A percentile compares a stretch with the other conserved stretches of the same genome.
Conservation (phyloP, 2,797 vertebrate genomes). For the Tangara arthus region DNA sequence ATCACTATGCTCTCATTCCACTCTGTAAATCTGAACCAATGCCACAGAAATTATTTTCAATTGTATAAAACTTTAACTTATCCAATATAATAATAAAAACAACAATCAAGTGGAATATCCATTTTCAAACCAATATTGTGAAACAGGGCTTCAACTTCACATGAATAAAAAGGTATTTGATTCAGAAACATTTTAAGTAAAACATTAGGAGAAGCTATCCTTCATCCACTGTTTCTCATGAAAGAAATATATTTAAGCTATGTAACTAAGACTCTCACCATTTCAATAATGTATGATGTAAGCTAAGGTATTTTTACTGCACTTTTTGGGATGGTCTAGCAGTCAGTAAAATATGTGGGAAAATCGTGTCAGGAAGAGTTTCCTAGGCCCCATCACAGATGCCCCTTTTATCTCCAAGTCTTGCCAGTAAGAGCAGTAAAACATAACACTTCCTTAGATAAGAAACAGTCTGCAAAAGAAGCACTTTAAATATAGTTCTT, state of each 20-base stretch:
- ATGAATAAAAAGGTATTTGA: neutral
- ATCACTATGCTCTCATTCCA: neutral
- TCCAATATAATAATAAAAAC: neutral
- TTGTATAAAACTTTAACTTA: neutral
- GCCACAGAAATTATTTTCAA: neutral
- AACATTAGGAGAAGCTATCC: neutral
- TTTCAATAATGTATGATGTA: neutral
- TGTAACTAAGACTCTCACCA: constrained; percentile 20
- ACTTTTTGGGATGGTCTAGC: constrained; percentile 54
- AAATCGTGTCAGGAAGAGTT: constrained; percentile 78
- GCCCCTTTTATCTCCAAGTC: constrained; percentile 78
- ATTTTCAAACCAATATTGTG: neutral
- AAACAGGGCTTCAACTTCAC: neutral
- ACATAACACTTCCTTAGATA: constrained; percentile 78
- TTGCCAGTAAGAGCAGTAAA: constrained; percentile 79
- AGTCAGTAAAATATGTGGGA: constrained; percentile 82
- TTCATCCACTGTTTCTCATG: constrained; percentile 12
- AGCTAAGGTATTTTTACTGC: neutral
- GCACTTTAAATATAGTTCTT: constrained; percentile 68
- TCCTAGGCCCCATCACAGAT: constrained; percentile 56
- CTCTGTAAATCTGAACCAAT: neutral
- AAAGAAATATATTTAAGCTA: constrained; percentile 5
- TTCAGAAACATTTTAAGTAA: neutral
- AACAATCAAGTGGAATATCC: neutral
- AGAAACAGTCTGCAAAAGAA: constrained; percentile 70